These are phyloP conservation scores for Drosophila limbata DNA, from an alignment of 2,888 invertebrate species.

Conservation along the genomic window DNA sequence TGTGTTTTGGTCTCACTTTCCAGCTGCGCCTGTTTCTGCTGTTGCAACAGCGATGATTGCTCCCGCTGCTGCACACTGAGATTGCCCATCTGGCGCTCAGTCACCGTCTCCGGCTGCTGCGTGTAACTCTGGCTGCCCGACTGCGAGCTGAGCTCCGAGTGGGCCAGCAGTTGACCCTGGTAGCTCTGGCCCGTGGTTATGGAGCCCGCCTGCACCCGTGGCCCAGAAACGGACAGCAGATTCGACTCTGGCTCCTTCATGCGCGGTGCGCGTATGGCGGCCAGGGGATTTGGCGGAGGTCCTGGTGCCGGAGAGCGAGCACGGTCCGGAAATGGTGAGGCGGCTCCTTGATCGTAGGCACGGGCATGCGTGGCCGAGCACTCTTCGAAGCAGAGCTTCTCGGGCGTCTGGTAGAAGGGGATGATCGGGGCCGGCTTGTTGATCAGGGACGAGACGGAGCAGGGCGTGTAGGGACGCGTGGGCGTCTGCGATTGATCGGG, in stretches of 20 bases:
- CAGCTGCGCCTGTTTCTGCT: conserved; percentile 84
- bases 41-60: conserved; percentile 83
- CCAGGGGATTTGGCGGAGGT: conserved; percentile 89
- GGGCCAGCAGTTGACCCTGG: conserved; percentile 82
- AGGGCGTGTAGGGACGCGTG: conserved; percentile 88
- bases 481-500: conserved; percentile 82
- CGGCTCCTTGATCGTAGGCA: conserved; percentile 88
- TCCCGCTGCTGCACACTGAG: conserved; percentile 86
- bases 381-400: conserved; percentile 90
- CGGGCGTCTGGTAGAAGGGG: conserved; percentile 90
- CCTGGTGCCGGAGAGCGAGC: conserved; percentile 90
- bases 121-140: conserved; percentile 85
- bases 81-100: conserved; percentile 86
- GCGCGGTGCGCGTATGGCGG: conserved; percentile 88
- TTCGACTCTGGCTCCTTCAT: conserved; percentile 86
- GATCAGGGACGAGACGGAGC: conserved; percentile 86
- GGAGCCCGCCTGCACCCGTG: conserved; percentile 83
- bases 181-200: conserved; percentile 85
- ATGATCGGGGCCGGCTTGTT: conserved; percentile 90
- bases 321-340: conserved; percentile 89
- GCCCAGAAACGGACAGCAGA: conserved; percentile 53
- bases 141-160: conserved; percentile 86
- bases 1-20: conserved; percentile 86
- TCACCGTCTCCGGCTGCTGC: conserved; percentile 86
- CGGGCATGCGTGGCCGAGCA: conserved; percentile 88